Conservation (phyloP, 2,113 vertebrate species). For the Arvicanthis niloticus region DNA sequence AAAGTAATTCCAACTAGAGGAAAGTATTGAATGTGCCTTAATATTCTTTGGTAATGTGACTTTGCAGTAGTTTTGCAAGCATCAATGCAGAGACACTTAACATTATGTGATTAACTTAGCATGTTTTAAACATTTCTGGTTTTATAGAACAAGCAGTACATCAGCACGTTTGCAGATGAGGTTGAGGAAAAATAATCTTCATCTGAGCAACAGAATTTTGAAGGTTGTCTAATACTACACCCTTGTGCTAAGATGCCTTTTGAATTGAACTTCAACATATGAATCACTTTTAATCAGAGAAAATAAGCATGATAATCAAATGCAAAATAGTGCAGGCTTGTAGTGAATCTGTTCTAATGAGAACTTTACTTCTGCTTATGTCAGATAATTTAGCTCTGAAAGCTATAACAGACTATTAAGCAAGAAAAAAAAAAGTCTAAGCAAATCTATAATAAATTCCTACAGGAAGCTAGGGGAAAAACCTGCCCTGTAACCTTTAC, state of each 20-base stretch:
- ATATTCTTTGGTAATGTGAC: slow-evolving; percentile 68
- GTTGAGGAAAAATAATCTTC: slow-evolving; percentile 39
- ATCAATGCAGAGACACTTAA: slow-evolving; percentile 62
- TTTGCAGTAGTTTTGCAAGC: slow-evolving; percentile 48
- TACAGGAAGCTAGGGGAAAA: slow-evolving; percentile 33
- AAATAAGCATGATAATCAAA: slow-evolving; percentile 76
- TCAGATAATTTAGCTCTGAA: slow-evolving; percentile 76
- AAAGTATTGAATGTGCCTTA: slow-evolving; percentile 65
- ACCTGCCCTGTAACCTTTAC: not conserved
- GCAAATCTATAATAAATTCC: slow-evolving; percentile 61
- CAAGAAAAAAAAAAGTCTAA: slow-evolving; percentile 54
- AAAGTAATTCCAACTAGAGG: slow-evolving; percentile 64
- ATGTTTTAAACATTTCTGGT: slow-evolving; percentile 75
- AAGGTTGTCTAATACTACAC: slow-evolving; percentile 54
- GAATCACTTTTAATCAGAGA: slow-evolving; percentile 71
- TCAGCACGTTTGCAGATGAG: slow-evolving; percentile 64
- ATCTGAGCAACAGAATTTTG: slow-evolving; percentile 53
- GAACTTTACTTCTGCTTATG: slow-evolving; percentile 72
- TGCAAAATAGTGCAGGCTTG: slow-evolving; percentile 55
- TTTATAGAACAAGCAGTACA: slow-evolving; percentile 57
- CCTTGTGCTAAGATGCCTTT: slow-evolving; percentile 42
- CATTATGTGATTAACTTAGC: slow-evolving; percentile 71
- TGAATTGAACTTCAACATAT: slow-evolving; percentile 57
- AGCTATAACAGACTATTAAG: slow-evolving; percentile 70
- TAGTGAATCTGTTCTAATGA: slow-evolving; percentile 69